phyloP scores from a whole-genome alignment of 2,797 vertebrate species.

The Pteronotus mesoamericanus region DNA sequence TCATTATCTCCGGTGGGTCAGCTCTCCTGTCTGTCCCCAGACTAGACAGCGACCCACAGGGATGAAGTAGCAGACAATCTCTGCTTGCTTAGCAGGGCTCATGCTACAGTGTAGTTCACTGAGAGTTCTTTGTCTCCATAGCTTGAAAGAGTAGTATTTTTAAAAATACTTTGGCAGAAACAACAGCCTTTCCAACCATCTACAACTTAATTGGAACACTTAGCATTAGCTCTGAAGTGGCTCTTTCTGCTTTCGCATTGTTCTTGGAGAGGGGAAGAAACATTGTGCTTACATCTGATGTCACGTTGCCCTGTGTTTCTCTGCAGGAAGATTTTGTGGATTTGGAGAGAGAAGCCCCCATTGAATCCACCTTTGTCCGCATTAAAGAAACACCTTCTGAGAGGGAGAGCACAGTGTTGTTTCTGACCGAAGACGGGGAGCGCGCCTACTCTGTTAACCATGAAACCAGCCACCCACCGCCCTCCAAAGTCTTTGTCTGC shows the following conservation, averaged over 20 bases:
- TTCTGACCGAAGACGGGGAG: slow-evolving; percentile 81
- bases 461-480: slow-evolving; percentile 81
- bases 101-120: not conserved
- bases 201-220: rapidly evolving
- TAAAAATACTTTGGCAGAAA: not conserved
- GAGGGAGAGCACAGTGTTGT: slow-evolving; percentile 83
- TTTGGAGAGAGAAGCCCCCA: slow-evolving; percentile 83
- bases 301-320: slow-evolving; percentile 14
- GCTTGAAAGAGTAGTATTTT: not conserved
- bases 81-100: not conserved
- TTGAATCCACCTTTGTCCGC: slow-evolving; percentile 83
- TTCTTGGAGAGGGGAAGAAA: not conserved
- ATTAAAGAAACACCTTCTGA: slow-evolving; percentile 85
- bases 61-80: not conserved
- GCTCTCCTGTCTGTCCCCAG: too few species aligned
- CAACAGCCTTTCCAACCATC: too few species aligned
- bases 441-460: slow-evolving; percentile 82
- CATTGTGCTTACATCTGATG: not conserved
- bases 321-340: slow-evolving; percentile 85
- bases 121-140: not conserved
- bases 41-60: not conserved
- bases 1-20: not conserved
- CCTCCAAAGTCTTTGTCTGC: slow-evolving; percentile 88
- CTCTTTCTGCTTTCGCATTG: not conserved
- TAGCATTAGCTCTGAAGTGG: not conserved